phyloP scores from a whole-genome alignment of 2,888 invertebrate genomes.

The Chaetogeoica ovagalla region DNA sequence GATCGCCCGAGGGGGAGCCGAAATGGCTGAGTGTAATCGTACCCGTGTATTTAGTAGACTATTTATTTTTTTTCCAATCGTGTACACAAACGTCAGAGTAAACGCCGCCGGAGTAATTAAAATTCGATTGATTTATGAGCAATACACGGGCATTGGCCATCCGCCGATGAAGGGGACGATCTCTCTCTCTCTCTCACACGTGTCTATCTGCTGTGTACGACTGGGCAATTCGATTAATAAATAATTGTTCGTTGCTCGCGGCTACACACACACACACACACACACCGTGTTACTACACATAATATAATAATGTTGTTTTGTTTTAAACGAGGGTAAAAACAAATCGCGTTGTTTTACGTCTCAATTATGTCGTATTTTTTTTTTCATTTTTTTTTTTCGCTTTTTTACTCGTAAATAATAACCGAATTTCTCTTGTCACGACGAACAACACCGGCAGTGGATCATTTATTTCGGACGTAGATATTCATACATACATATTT shows the following conservation, averaged over 20 bases:
- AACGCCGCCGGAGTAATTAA: neutral
- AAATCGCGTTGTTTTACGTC: neutral
- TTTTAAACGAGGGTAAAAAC: constrained; percentile 1
- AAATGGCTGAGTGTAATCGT: neutral
- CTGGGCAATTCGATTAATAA: neutral
- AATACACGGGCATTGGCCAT: too few species aligned
- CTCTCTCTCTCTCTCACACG: too few species aligned
- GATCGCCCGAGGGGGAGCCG: too few species aligned
- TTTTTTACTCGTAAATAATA: too few species aligned
- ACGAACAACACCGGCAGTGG: neutral
- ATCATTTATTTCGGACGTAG: neutral
- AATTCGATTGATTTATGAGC: constrained; percentile 10
- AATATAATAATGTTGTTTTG: constrained; percentile 3
- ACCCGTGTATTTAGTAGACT: neutral
- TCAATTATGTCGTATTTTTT: neutral
- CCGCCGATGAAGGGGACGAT: too few species aligned
- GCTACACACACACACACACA: neutral
- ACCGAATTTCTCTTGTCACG: constrained; percentile 12
- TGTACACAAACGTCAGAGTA: neutral
- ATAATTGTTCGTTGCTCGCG: neutral
- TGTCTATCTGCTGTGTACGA: neutral
- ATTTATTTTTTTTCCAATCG: too few species aligned
- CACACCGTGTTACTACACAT: too few species aligned
- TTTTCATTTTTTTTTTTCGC: neutral
- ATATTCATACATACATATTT: too few species aligned